Evolutionary conservation across 2,797 vertebrate species (phyloP).

Genomic region (Amazona ochrocephala): DNA sequence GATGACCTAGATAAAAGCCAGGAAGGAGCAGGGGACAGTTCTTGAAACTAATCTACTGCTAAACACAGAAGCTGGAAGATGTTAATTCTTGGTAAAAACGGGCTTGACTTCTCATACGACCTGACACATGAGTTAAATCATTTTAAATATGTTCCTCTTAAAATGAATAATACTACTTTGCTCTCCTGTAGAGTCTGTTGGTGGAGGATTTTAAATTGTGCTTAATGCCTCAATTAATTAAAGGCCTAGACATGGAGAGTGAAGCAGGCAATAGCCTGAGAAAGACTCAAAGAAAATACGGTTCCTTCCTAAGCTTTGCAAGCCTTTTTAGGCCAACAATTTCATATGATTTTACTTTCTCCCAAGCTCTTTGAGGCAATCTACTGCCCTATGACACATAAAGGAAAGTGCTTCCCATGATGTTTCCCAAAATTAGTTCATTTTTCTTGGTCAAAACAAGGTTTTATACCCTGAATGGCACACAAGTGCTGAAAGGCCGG

Average conservation of each 20-base stretch:
- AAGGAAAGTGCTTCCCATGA: not conserved
- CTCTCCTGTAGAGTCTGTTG: not conserved
- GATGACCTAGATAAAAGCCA: not conserved
- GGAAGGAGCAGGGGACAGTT: not conserved
- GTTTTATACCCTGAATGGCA: not conserved
- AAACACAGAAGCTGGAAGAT: slow-evolving; percentile 36
- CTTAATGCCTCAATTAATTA: not conserved
- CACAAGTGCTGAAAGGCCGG: not conserved
- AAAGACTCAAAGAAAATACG: not conserved
- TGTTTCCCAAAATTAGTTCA: not conserved
- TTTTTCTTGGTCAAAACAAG: not conserved
- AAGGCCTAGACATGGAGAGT: not conserved
- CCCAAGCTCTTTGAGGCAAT: not conserved
- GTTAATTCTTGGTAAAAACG: slow-evolving; percentile 55
- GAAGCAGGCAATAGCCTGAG: not conserved
- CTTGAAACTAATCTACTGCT: slow-evolving; percentile 22
- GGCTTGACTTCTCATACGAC: slow-evolving; percentile 44
- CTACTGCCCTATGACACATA: not conserved
- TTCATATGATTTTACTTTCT: not conserved
- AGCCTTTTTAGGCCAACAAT: not conserved
- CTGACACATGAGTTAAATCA: slow-evolving; percentile 33
- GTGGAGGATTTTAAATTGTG: not conserved
- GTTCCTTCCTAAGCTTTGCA: not conserved
- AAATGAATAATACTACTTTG: slow-evolving; percentile 12
- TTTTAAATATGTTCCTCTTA: slow-evolving; percentile 30